Percentiles rank a stretch among this genome's conserved stretches.
These are phyloP conservation scores for Malacoraja senta DNA, from an alignment of 2,797 vertebrate genomes.

Conservation along the genomic window DNA sequence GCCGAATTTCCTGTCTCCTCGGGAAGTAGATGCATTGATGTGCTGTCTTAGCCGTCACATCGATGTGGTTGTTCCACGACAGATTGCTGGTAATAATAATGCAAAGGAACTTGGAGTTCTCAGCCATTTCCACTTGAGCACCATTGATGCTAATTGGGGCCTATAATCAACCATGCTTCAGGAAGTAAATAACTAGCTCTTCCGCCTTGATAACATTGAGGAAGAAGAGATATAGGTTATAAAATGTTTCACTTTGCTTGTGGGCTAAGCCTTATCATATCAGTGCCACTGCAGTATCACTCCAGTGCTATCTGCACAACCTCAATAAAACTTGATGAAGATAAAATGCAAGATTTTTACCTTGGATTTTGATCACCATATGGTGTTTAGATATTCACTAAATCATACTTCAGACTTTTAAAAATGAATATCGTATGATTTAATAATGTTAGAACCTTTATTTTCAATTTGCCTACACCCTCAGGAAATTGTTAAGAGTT, in stretches of 20 bases:
- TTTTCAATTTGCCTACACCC: no score
- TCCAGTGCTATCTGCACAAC: background rate
- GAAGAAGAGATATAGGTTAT: background rate
- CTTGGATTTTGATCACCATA: background rate
- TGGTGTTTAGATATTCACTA: background rate
- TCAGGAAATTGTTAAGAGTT: no score
- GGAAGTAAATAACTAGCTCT: no score
- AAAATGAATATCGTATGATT: background rate
- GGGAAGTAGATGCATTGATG: no score
- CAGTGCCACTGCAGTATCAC: background rate
- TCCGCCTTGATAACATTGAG: background rate
- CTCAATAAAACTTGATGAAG: background rate
- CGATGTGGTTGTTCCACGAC: no score
- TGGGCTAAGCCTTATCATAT: background rate
- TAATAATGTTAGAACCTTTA: background rate
- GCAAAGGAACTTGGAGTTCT: no score
- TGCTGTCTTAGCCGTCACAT: no score
- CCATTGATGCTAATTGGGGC: no score
- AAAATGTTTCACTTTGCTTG: background rate
- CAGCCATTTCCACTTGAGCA: no score
- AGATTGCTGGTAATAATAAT: no score
- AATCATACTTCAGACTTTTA: background rate
- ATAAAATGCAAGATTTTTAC: background rate
- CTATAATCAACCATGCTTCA: no score
- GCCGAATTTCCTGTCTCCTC: no score